Percentiles rank a stretch among this genome's conserved stretches.
Conservation (phyloP, 2,888 invertebrate genomes). For the Junonia oenone region DNA sequence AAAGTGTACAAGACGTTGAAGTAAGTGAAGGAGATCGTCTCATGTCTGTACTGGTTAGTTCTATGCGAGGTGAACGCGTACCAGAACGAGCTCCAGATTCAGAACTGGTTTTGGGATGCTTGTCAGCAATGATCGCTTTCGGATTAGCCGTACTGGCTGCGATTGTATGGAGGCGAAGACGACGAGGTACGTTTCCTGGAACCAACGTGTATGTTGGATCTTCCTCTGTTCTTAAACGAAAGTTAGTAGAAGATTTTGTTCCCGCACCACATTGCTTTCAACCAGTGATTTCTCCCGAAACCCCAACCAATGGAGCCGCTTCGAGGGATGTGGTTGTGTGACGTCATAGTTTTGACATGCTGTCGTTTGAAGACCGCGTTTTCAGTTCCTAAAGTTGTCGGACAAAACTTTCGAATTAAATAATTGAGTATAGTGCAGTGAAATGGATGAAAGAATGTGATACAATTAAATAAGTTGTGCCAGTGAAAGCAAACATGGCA, state of each 20-base stretch:
- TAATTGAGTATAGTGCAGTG: slow-evolving; percentile 28
- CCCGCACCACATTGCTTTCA: slow-evolving; percentile 77
- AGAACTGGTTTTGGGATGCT: slow-evolving; percentile 79
- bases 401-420: slow-evolving; percentile 44
- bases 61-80: slow-evolving; percentile 80
- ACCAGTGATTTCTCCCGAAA: slow-evolving; percentile 78
- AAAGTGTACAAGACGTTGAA: slow-evolving; percentile 81
- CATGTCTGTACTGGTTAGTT: slow-evolving; percentile 82
- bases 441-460: slow-evolving; percentile 42
- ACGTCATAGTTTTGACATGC: slow-evolving; percentile 81
- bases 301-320: slow-evolving; percentile 59
- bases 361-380: slow-evolving; percentile 77
- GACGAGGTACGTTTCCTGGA: slow-evolving; percentile 75
- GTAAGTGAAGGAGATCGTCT: slow-evolving; percentile 79
- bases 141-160: slow-evolving; percentile 73
- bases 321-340: slow-evolving; percentile 82
- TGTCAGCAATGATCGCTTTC: slow-evolving; percentile 77
- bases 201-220: slow-evolving; percentile 81
- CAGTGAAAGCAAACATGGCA: slow-evolving; percentile 39
- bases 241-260: slow-evolving; percentile 80
- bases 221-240: slow-evolving; percentile 80
- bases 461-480: slow-evolving; percentile 37
- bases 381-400: slow-evolving; percentile 75
- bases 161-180: slow-evolving; percentile 78
- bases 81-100: slow-evolving; percentile 74